Evolutionary conservation across 2,888 invertebrate species (phyloP).

Genomic region (Diaphora mendica): DNA sequence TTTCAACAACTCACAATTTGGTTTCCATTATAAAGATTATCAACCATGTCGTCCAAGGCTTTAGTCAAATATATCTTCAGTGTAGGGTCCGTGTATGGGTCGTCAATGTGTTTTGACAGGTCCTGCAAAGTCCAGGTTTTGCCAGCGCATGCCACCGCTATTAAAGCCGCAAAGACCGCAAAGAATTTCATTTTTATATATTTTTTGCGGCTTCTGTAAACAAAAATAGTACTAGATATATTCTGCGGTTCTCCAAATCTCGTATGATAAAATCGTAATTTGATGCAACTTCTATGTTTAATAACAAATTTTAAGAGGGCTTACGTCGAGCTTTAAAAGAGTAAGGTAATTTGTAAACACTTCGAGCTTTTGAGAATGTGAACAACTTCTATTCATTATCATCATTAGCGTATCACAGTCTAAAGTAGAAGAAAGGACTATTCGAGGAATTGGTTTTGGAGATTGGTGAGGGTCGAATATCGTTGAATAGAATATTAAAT

Average conservation of each 20-base stretch:
- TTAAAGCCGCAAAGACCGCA: conserved; percentile 65
- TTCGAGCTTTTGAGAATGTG: no score
- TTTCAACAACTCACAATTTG: conserved; percentile 53
- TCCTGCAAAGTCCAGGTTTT: conserved; percentile 59
- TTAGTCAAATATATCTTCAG: conserved; percentile 58
- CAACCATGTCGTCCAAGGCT: conserved; percentile 65
- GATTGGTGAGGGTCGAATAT: no score
- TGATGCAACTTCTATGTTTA: not conserved
- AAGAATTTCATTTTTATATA: conserved; percentile 70
- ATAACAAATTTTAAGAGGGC: not conserved
- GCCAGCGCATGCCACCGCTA: conserved; percentile 53
- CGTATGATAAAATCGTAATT: not conserved
- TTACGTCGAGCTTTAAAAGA: not conserved
- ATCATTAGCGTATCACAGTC: no score
- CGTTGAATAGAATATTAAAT: no score
- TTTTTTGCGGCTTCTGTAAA: conserved; percentile 38
- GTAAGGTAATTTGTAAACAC: no score
- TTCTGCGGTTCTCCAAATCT: not conserved
- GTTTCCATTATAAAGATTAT: conserved; percentile 55
- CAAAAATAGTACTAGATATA: not conserved
- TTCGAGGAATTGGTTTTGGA: no score
- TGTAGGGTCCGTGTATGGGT: conserved; percentile 59
- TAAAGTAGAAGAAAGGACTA: no score
- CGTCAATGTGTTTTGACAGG: conserved; percentile 61
- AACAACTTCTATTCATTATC: not conserved